Base-by-base conservation (phyloP, 1,140 invertebrate genomes). In the Pseudoatta argentina region DNA sequence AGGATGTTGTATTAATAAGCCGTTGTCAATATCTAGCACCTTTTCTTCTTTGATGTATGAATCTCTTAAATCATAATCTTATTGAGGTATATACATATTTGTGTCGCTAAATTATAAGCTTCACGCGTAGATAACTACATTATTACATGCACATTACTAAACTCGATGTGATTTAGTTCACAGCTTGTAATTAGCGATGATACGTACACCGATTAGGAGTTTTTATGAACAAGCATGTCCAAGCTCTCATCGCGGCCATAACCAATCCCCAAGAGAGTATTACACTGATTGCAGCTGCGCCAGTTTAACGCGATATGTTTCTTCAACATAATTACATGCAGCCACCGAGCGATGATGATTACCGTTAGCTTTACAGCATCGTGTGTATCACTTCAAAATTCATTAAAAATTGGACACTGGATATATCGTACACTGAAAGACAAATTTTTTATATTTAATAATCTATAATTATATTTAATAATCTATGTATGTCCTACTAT, bases 231-330 rank as follows among this genome's bases (percentile, higher is more conserved):
- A 71, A 18, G 14, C 53, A 10, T 24, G 21, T 6, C 27, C 12
- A 30, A 44, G 14, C 34, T 59, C 39, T 82, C 61, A 34, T 51
- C 76, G 61, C 44, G 21, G 3, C 51, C 61, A 30, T 51, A 79
- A 79, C 4, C 48, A 59, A 59, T 79, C 12, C 51, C n/a, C 73
- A 44, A 86, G 61, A 16, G 73, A 59, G 55, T 39, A 14, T 53
- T 77, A 51, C 44, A 21, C 24, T 57, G 59, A 78, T 85, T 78
- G 14, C 72, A 55, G 16, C 53, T 18, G 12, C 24, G 59, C 27
- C 34, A 66, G 39, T 85, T 85, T 27, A 64, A 66, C 57, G 21
- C 39, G 18, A 77, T 24, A 12, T 44, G 21, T 85, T 34, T n/a
- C 64, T 57, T 53, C 10, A 44, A 44, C 3, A 39, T 69, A 69